These are phyloP conservation scores for Baryphthengus martii DNA, from an alignment of 2,113 vertebrate genomes.

Conservation along the genomic window DNA sequence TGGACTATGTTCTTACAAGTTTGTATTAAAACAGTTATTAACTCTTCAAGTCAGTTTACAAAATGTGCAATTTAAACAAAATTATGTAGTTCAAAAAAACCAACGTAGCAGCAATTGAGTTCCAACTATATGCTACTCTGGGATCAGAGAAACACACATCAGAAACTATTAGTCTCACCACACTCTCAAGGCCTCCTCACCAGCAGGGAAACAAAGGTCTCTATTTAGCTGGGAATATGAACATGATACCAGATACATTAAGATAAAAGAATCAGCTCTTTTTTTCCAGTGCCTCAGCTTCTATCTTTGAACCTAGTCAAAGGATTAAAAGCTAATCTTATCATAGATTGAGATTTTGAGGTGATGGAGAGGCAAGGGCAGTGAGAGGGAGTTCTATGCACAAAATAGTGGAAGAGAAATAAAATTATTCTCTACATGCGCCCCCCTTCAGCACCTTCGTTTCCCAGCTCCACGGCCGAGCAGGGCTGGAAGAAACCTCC, in stretches of 20 bases:
- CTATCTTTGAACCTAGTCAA: neutral
- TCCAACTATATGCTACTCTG: neutral
- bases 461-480: neutral
- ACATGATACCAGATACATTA: neutral
- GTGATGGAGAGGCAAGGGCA: neutral
- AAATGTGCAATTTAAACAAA: slow-evolving; percentile 28
- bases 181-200: neutral
- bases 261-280: slow-evolving; percentile 5
- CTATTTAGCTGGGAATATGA: slow-evolving; percentile 11
- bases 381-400: neutral
- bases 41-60: slow-evolving; percentile 34
- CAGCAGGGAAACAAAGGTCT: neutral
- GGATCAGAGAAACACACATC: slow-evolving; percentile 3
- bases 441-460: neutral
- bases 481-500: neutral
- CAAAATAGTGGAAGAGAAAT: neutral
- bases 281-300: neutral
- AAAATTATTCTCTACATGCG: neutral
- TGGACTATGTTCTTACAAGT: slow-evolving; percentile 12
- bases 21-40: slow-evolving; percentile 32
- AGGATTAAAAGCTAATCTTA: neutral
- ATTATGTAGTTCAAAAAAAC: neutral
- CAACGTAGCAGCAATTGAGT: neutral
- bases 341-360: neutral
- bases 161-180: neutral